Conservation (phyloP, 2,113 vertebrate species). For the Cyphotilapia sp. region DNA sequence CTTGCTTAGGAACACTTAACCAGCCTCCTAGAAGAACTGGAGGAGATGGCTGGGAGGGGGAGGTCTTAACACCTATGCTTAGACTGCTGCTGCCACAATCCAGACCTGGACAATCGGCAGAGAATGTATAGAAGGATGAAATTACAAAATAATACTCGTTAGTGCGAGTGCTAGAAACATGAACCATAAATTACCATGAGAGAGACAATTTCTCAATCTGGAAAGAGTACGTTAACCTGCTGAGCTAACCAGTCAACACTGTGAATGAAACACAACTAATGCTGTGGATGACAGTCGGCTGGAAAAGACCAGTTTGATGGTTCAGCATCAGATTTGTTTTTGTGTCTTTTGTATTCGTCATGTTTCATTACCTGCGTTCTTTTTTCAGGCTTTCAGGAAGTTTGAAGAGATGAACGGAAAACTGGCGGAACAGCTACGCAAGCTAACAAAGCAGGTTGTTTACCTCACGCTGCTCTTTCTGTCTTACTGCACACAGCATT, state of each 20-base stretch:
- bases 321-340: neutral
- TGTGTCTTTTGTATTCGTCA: neutral
- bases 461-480: neutral
- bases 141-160: neutral
- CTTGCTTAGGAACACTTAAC: neutral
- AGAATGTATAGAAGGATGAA: neutral
- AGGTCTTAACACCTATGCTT: neutral
- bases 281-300: neutral
- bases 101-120: neutral
- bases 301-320: neutral
- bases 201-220: too few relatives aligned
- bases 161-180: neutral
- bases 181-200: neutral
- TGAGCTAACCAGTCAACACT: neutral
- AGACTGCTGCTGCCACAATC: neutral
- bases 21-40: neutral
- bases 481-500: neutral
- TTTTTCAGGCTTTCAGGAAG: constrained; percentile 82
- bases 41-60: neutral
- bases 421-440: constrained; percentile 84
- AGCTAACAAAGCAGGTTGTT: constrained; percentile 78
- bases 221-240: neutral
- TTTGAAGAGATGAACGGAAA: constrained; percentile 83
- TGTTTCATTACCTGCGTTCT: neutral
- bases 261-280: neutral